phyloP scores from a whole-genome alignment of 2,888 invertebrate species.

The Branchinecta sandiegonensis region DNA sequence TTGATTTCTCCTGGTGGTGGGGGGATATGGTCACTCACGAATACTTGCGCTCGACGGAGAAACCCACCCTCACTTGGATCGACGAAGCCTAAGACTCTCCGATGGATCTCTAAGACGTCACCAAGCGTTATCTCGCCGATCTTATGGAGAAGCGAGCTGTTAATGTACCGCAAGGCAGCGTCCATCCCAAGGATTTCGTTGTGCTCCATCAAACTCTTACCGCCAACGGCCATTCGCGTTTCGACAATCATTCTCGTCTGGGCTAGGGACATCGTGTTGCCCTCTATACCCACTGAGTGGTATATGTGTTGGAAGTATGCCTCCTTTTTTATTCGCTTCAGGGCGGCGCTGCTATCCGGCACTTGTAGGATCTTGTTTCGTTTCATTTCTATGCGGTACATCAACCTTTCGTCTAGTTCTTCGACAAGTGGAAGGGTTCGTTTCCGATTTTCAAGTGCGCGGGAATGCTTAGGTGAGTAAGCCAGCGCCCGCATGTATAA shows the following conservation, averaged over 20 bases:
- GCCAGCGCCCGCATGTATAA: constrained; percentile 66
- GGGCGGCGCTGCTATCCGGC: constrained; percentile 60
- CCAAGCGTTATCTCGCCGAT: constrained; percentile 61
- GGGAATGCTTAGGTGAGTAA: constrained; percentile 64
- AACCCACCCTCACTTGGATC: constrained; percentile 83
- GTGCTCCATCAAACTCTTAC: constrained; percentile 89
- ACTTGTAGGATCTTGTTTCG: constrained; percentile 63
- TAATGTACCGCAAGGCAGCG: constrained; percentile 82
- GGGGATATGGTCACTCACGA: constrained; percentile 87
- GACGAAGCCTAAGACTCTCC: constrained; percentile 80
- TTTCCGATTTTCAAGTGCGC: constrained; percentile 61
- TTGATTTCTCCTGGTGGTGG: constrained; percentile 70
- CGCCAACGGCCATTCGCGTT: constrained; percentile 58
- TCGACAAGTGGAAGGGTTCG: constrained; percentile 78
- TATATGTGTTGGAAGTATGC: constrained; percentile 88
- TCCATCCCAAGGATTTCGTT: constrained; percentile 92
- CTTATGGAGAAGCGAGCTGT: constrained; percentile 50
- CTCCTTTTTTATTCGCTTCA: constrained; percentile 78
- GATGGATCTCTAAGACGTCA: constrained; percentile 83
- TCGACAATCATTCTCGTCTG: constrained; percentile 84
- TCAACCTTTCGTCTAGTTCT: constrained; percentile 63
- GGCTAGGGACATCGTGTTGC: constrained; percentile 85
- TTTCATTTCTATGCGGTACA: constrained; percentile 66
- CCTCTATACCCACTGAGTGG: constrained; percentile 93
- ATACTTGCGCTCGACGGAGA: constrained; percentile 76